phyloP scores from a whole-genome alignment of 2,888 invertebrate species.

The Luffia ferchaultella region DNA sequence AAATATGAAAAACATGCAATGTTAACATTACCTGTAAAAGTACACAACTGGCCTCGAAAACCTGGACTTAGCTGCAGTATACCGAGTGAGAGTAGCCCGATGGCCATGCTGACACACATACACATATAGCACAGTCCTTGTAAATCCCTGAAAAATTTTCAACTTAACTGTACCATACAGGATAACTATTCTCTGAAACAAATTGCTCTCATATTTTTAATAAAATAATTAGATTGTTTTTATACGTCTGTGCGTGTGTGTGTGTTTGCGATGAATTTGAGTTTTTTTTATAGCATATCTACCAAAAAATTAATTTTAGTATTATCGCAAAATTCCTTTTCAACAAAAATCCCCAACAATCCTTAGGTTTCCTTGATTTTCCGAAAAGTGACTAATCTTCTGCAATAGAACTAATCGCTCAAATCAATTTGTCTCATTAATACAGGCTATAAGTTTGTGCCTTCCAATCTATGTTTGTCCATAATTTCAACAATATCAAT shows the following conservation, averaged over 20 bases:
- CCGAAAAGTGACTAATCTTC: no score
- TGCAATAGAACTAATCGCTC: no score
- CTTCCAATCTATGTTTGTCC: no score
- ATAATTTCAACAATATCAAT: no score
- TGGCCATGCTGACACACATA: conserved; percentile 64
- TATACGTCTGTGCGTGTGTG: background rate
- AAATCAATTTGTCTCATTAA: no score
- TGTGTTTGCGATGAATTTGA: background rate
- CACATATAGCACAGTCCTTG: conserved; percentile 73
- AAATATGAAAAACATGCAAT: background rate
- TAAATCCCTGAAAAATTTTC: conserved; percentile 45
- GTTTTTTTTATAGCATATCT: no score
- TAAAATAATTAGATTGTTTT: background rate
- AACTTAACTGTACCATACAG: background rate
- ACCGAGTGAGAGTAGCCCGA: conserved; percentile 67
- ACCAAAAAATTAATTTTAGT: no score
- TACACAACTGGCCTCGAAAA: conserved; percentile 45
- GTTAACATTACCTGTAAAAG: conserved; percentile 47
- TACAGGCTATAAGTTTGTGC: no score
- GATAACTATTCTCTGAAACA: background rate
- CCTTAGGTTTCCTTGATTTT: no score
- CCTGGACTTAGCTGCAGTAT: conserved; percentile 57
- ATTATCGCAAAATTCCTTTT: no score
- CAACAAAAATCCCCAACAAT: no score
- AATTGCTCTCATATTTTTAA: conserved; percentile 8